Conservation (phyloP, 2,888 invertebrate genomes). For the Lamproptera curius region DNA sequence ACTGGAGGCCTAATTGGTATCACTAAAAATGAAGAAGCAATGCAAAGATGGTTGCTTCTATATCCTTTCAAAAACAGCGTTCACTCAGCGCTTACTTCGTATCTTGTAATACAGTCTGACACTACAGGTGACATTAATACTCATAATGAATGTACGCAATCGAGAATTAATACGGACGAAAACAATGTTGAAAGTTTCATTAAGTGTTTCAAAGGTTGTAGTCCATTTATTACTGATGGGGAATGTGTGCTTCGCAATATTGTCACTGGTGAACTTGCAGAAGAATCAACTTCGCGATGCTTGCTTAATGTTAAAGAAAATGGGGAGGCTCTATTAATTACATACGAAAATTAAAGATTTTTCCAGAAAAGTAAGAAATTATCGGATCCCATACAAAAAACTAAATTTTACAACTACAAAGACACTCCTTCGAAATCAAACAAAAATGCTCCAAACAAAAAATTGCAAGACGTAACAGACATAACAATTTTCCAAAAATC, state of each 20-base stretch:
- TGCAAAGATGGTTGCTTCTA: neutral
- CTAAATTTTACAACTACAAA: neutral
- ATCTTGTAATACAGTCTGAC: neutral
- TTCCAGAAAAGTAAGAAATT: neutral
- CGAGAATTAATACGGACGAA: neutral
- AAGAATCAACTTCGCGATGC: neutral
- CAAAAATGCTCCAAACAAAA: neutral
- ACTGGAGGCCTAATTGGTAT: neutral
- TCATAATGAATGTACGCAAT: neutral
- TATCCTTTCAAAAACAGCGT: neutral
- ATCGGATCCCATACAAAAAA: neutral
- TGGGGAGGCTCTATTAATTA: neutral
- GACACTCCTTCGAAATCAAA: neutral
- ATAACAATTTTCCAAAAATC: neutral
- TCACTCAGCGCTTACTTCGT: neutral
- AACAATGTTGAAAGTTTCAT: neutral
- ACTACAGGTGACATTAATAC: neutral
- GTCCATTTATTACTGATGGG: neutral
- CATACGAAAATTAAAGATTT: neutral
- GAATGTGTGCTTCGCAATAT: neutral
- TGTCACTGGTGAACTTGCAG: neutral
- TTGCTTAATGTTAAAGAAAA: neutral
- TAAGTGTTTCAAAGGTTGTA: neutral
- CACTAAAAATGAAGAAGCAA: neutral
- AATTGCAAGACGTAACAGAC: neutral